Base-by-base conservation (phyloP, 2,113 vertebrate genomes). In the Corynorhinus townsendii region DNA sequence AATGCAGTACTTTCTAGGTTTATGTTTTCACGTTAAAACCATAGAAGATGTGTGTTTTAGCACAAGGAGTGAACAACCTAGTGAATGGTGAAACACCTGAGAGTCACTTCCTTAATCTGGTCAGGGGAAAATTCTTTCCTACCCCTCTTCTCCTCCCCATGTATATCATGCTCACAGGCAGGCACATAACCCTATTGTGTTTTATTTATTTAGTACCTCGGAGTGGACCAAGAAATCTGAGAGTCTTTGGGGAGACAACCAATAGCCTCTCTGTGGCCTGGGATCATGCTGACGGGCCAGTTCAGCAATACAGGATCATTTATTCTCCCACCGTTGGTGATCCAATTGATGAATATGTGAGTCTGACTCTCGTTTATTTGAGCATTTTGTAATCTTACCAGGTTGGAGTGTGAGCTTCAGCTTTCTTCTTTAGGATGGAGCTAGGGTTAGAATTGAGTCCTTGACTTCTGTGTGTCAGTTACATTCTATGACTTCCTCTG, bases 251-350 rank as follows among this genome's bases (percentile, higher is more conserved):
- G 11, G 99, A 99, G 97, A 99, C 99, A 86, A 99, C 99, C 92
- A 99, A 98, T 85, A 99, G 98, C 47, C 98, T 99, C 72, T 99
- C 99, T 89, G 98, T 99, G 0, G 98, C 98, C 90, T 99, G 99
- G 99, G 99, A 99, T 90, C 99, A 99, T 52, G 99, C 99, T 0
- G 99, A 99, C 73, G 99, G 99, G 2, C 99, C 99, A 0, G 99
- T 99, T 16, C 98, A 98, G 86, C 99, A 99, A 80, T 99, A 99
- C 96, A 98, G 97, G 97, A 99, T 99, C 47, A 97, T 98, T 97
- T 99, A 99, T 90, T 99, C 99, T 22, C 99, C 99, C 43, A 97
- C 98, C 30, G 98, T 98, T 4, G 99, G 99, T 76, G 99, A 99
- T 92, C 99, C 99, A 43, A 99, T 99, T 0, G 99, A 99, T 22